These are phyloP conservation scores for Cyphomyrus discorhynchus DNA, from an alignment of 2,113 vertebrate genomes.

Conservation along the genomic window DNA sequence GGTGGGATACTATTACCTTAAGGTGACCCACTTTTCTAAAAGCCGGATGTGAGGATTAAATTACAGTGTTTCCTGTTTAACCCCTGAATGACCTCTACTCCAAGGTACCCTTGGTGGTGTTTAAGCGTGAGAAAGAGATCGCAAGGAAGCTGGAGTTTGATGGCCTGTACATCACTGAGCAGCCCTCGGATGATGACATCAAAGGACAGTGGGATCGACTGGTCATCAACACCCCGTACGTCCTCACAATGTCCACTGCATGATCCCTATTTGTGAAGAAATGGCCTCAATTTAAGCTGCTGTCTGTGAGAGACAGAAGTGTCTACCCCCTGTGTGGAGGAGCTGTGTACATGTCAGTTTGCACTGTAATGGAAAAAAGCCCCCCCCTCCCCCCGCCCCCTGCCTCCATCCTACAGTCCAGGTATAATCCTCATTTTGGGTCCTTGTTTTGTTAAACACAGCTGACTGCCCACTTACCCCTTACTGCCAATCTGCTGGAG, in stretches of 20 bases:
- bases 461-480: background rate
- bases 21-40: slow-evolving; percentile 57
- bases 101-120: slow-evolving; percentile 91
- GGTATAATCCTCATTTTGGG: background rate
- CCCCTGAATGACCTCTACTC: background rate
- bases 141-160: slow-evolving; percentile 95
- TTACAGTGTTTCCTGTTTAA: background rate
- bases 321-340: background rate
- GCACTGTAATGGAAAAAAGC: background rate
- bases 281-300: background rate
- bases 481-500: background rate
- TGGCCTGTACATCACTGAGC: slow-evolving; percentile 93
- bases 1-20: slow-evolving; percentile 92
- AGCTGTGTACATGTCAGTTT: background rate
- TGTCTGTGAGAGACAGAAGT: background rate
- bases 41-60: background rate
- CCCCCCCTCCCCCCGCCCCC: background rate
- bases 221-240: slow-evolving; percentile 95
- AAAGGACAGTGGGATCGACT: slow-evolving; percentile 97
- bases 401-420: background rate
- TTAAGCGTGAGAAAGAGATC: slow-evolving; percentile 96
- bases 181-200: slow-evolving; percentile 94
- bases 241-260: slow-evolving; percentile 20
- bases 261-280: background rate
- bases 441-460: slow-evolving; percentile 9